These are phyloP conservation scores for Petrosia ficiformis DNA, from an alignment of 37 sponge, comb jelly and placozoan species.

Conservation along the genomic window DNA sequence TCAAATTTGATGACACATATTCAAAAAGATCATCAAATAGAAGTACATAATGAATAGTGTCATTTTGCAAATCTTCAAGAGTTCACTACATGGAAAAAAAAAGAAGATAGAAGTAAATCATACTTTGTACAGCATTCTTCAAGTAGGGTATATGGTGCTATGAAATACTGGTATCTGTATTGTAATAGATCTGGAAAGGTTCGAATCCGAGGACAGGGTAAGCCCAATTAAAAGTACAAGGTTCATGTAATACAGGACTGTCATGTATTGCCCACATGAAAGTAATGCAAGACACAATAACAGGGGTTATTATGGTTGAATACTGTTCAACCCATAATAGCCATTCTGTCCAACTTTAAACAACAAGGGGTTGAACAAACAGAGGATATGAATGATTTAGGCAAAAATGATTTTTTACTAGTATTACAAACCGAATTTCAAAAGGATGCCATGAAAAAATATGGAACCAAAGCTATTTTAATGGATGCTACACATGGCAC, in stretches of 20 bases:
- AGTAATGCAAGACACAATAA: background rate
- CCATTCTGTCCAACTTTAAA: too few species aligned
- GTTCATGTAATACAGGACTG: background rate
- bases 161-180: background rate
- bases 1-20: too few species aligned
- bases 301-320: background rate
- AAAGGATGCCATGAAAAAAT: too few species aligned
- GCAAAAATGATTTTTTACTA: too few species aligned
- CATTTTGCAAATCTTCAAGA: too few species aligned
- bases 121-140: background rate
- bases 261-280: slow-evolving; percentile 5
- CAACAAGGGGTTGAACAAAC: too few species aligned
- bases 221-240: slow-evolving; percentile 3
- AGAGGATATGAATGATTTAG: too few species aligned
- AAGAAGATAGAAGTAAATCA: background rate
- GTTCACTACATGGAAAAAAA: background rate
- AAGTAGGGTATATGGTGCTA: background rate
- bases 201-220: background rate
- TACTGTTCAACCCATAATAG: background rate
- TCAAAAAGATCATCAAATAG: too few species aligned
- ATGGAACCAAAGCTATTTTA: too few species aligned
- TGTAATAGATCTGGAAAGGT: slow-evolving; percentile 4
- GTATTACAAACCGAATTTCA: too few species aligned
- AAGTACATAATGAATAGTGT: too few species aligned
- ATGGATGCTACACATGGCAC: too few species aligned